Base-by-base conservation (phyloP, 2,113 vertebrate species). In the Verasper variegatus region DNA sequence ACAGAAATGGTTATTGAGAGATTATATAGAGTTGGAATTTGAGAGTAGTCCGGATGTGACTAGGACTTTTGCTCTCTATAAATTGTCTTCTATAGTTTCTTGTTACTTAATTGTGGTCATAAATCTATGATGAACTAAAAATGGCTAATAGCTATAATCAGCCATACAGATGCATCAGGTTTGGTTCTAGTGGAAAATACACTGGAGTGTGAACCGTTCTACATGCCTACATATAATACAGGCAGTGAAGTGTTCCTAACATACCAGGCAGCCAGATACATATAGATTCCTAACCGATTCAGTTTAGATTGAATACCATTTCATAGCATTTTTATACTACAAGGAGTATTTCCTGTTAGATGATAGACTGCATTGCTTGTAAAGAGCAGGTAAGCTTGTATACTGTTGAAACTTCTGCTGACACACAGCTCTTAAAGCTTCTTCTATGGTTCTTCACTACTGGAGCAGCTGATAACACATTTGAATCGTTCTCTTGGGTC, bases 381-480 rank as follows among this genome's bases (percentile, higher is more conserved):
- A 37, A 21, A 54, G 47, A 26, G 17, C 37, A 61, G 26, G 13
- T 17, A 18, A 2, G 60, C 11, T 15, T 54, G 59, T 57, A 18
- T 18, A 26, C 61, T 56, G n/a, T 13, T 3, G 65, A 52, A 55
- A 13, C 15, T 31, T 31, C 2, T 52, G 49, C 60, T 81, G 51
- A 67, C 23, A 63, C 21, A 56, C 12, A 40, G 13, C 67, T 89
- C 37, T 64, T 68, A 68, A 75, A 69, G 64, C 57, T 77, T 37
- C 18, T 21, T 17, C 55, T 37, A 23, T 68, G 61, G 72, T 12
- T 74, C 52, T 84, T 83, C 76, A 24, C 52, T 59, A 31, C 81
- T 47, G 70, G 63, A 77, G 51, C 42, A 74, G 67, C 76, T 88
- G 89, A 91, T 92, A 90, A 85, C 66, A 73, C 75, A 47, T 73